Evolutionary conservation across 2,888 invertebrate genomes (phyloP).

Genomic region (Sinohyriopsis cumingii): DNA sequence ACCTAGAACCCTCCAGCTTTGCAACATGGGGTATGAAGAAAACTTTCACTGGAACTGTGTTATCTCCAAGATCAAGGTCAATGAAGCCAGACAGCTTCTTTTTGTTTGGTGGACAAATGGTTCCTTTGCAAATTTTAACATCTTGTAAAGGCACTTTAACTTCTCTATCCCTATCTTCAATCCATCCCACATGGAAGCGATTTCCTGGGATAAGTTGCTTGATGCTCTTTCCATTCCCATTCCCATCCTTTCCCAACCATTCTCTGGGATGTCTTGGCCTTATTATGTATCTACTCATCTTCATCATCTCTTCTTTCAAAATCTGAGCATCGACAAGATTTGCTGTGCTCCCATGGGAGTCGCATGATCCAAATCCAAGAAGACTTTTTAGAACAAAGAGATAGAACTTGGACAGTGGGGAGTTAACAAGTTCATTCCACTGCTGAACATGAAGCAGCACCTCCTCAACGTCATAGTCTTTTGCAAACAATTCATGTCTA

Average conservation of each 20-base stretch:
- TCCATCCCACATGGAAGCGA: too few relatives aligned
- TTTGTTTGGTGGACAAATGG: constrained; percentile 38
- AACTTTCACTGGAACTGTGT: constrained; percentile 12
- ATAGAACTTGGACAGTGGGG: constrained; percentile 41
- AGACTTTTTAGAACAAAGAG: constrained; percentile 39
- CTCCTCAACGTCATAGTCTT: constrained; percentile 33
- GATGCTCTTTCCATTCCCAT: constrained; percentile 12
- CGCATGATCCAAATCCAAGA: constrained; percentile 36
- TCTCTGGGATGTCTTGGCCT: constrained; percentile 41
- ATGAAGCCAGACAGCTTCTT: constrained; percentile 30
- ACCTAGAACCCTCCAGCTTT: constrained; percentile 18
- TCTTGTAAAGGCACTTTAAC: background rate
- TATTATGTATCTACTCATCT: constrained; percentile 26
- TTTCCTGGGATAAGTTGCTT: constrained; percentile 10
- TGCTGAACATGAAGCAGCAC: constrained; percentile 34
- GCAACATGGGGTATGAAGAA: constrained; percentile 25
- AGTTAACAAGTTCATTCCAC: constrained; percentile 34
- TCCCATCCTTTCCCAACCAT: constrained; percentile 38
- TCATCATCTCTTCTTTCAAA: constrained; percentile 26
- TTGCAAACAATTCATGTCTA: constrained; percentile 24
- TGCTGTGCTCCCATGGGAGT: constrained; percentile 32
- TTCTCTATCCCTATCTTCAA: too few relatives aligned
- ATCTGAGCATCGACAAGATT: constrained; percentile 33
- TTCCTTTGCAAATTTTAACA: constrained; percentile 31
- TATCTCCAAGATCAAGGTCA: constrained; percentile 27